These are phyloP conservation scores for Cottoperca gobio DNA, from an alignment of 2,797 vertebrate genomes.

Conservation along the genomic window DNA sequence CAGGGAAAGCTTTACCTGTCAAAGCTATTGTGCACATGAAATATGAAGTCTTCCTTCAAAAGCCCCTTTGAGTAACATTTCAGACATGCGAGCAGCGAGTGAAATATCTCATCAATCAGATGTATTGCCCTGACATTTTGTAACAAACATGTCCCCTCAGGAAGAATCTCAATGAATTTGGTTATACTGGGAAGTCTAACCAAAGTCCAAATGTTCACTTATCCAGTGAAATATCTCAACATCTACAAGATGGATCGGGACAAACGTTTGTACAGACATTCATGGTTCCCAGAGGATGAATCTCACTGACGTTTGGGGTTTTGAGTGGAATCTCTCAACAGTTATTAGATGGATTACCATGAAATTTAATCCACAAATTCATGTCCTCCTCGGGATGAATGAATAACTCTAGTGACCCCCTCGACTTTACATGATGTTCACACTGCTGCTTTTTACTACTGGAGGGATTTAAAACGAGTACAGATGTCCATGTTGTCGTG, in stretches of 20 bases:
- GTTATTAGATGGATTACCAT: no score
- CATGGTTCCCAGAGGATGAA: no score
- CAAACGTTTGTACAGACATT: neutral
- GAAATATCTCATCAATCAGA: neutral
- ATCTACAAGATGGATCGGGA: neutral
- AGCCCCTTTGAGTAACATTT: neutral
- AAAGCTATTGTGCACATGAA: constrained; percentile 8
- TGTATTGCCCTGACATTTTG: neutral
- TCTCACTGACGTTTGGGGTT: neutral
- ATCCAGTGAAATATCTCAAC: neutral
- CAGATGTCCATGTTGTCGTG: no score
- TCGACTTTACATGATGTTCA: no score
- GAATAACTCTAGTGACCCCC: no score
- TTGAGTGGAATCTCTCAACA: no score
- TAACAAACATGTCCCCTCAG: neutral
- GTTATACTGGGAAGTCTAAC: neutral
- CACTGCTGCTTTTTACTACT: no score
- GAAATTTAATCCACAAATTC: no score
- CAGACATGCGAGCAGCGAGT: neutral
- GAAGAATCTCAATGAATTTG: neutral
- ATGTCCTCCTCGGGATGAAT: no score
- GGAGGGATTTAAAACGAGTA: no score
- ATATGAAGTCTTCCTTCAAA: neutral
- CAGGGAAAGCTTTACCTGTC: neutral
- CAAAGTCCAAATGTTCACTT: neutral